Conservation (phyloP, 2,888 invertebrate species). For the Leucophora obtusa region DNA sequence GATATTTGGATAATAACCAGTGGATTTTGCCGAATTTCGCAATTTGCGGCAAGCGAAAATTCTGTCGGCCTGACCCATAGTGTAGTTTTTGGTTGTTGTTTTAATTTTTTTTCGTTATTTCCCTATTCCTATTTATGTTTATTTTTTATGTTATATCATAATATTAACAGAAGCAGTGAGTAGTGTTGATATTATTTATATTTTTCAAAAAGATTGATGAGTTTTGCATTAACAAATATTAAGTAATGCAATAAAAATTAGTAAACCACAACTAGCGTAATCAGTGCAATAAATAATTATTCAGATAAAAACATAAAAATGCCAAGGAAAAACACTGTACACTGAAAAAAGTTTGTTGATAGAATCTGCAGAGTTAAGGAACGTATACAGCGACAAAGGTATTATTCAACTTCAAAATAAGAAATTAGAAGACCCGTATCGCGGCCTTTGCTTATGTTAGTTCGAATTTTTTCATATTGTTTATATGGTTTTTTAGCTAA, state of each 20-base stretch:
- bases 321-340: neutral
- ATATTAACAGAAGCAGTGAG: conserved; percentile 29
- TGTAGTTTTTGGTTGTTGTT: neutral
- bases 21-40: too few relatives aligned
- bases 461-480: too few relatives aligned
- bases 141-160: conserved; percentile 31
- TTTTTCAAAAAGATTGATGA: conserved; percentile 46
- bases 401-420: too few relatives aligned
- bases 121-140: conserved; percentile 5
- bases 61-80: too few relatives aligned
- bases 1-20: too few relatives aligned
- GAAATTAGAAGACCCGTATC: too few relatives aligned
- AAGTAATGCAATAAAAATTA: neutral
- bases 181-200: conserved; percentile 31
- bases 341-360: too few relatives aligned
- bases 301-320: conserved; percentile 15
- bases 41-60: too few relatives aligned
- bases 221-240: conserved; percentile 66
- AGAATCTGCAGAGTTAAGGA: too few relatives aligned
- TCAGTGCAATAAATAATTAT: conserved; percentile 47
- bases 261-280: conserved; percentile 36
- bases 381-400: too few relatives aligned
- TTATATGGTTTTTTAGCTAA: too few relatives aligned
- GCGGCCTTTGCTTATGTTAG: too few relatives aligned
- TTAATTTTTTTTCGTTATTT: neutral